A percentile compares a stretch with the other conserved stretches of the same genome.
Conservation (phyloP, 2,113 vertebrate species). For the Macrotis lagotis region DNA sequence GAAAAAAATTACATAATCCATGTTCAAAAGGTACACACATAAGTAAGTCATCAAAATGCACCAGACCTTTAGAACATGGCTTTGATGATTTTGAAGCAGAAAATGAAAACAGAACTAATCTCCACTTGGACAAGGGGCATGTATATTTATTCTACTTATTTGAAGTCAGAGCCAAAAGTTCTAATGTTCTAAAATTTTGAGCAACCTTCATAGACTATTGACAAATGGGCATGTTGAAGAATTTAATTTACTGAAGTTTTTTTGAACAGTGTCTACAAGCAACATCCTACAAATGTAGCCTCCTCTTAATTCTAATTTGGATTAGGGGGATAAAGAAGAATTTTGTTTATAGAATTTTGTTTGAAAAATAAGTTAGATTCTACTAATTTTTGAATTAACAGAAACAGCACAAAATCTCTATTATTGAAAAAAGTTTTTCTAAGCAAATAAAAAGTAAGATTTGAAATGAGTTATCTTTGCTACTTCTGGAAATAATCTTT, state of each 20-base stretch:
- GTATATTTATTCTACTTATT: not conserved
- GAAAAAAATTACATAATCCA: not conserved
- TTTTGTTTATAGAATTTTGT: not conserved
- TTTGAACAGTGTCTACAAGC: not conserved
- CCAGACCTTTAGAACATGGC: not conserved
- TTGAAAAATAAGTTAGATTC: not conserved
- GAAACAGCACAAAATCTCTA: not conserved
- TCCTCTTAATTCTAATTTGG: not conserved
- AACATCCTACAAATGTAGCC: not conserved
- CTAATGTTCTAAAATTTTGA: not conserved
- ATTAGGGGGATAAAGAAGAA: not conserved
- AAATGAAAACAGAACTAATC: not conserved
- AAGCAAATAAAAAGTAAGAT: not conserved
- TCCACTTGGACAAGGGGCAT: not conserved
- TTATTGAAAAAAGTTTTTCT: not conserved
- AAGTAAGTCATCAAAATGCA: not conserved
- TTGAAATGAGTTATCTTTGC: not conserved
- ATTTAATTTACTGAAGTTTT: not conserved
- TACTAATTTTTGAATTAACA: not conserved
- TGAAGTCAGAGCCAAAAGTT: not conserved
- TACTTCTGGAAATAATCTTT: slow-evolving; percentile 8
- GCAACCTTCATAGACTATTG: not conserved
- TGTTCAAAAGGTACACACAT: not conserved
- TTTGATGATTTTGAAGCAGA: not conserved
- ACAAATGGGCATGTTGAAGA: not conserved